Percentiles rank a stretch among this genome's conserved stretches.
These are phyloP conservation scores for Tachina lurida DNA, from an alignment of 2,888 invertebrate genomes.

Conservation along the genomic window DNA sequence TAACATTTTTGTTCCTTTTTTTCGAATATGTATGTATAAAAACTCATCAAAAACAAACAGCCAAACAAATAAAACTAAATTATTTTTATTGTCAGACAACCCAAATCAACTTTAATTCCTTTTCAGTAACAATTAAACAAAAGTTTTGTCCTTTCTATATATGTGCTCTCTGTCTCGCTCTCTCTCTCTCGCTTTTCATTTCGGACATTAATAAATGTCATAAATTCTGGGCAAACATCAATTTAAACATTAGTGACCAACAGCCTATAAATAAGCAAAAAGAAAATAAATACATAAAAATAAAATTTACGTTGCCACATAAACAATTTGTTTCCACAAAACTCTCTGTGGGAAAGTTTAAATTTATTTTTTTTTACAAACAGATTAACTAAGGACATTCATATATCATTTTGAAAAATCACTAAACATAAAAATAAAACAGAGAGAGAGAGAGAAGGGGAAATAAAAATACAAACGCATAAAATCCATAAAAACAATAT, in stretches of 20 bases:
- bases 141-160: constrained; percentile 2
- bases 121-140: constrained; percentile 32
- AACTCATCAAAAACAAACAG: background rate
- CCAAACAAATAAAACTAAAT: constrained; percentile 8
- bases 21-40: background rate
- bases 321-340: constrained; percentile 49
- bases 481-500: constrained; percentile 46
- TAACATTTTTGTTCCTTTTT: too few species aligned
- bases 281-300: background rate
- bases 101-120: constrained; percentile 33
- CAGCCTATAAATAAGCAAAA: constrained; percentile 2
- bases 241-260: constrained; percentile 58
- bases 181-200: background rate
- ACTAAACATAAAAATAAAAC: constrained; percentile 17
- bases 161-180: background rate
- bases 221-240: constrained; percentile 52
- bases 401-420: constrained; percentile 39
- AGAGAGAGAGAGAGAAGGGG: background rate
- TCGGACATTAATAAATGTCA: constrained; percentile 61
- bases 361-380: background rate
- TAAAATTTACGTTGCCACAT: background rate
- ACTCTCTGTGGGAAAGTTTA: constrained; percentile 13
- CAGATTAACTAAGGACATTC: background rate
- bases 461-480: background rate
- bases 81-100: constrained; percentile 26